Percentiles rank a stretch among this genome's conserved stretches.
Conservation (phyloP, 2,888 invertebrate species). For the Thyatira batis region DNA sequence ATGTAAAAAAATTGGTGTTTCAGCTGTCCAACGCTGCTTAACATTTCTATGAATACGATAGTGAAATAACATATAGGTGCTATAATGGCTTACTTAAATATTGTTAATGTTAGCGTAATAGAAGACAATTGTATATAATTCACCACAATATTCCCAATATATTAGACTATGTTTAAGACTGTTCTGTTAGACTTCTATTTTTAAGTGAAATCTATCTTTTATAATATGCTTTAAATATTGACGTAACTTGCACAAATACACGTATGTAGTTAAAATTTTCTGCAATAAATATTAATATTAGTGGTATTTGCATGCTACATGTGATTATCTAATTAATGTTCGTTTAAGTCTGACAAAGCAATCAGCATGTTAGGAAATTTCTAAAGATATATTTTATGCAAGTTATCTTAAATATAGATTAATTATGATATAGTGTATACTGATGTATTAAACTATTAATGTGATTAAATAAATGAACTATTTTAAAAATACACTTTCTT, state of each 20-base stretch:
- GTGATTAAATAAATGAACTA: slow-evolving; percentile 49
- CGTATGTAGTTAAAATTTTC: background rate
- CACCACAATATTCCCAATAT: slow-evolving; percentile 38
- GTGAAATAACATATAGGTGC: slow-evolving; percentile 61
- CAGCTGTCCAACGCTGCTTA: no score
- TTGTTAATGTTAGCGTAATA: slow-evolving; percentile 31
- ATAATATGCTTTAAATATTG: background rate
- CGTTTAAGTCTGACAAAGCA: background rate
- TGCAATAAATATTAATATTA: background rate
- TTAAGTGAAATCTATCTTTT: background rate
- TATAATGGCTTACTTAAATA: slow-evolving; percentile 71
- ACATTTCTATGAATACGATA: no score
- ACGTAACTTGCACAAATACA: background rate
- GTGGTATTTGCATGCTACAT: background rate
- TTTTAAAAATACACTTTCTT: slow-evolving; percentile 23
- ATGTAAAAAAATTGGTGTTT: no score
- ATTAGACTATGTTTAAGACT: slow-evolving; percentile 40
- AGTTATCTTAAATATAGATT: slow-evolving; percentile 30
- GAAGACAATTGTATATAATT: slow-evolving; percentile 45
- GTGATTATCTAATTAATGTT: slow-evolving; percentile 4
- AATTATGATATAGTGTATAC: slow-evolving; percentile 24
- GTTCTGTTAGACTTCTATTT: slow-evolving; percentile 24
- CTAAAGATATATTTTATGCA: slow-evolving; percentile 33
- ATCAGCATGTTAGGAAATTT: slow-evolving; percentile 28
- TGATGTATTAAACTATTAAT: slow-evolving; percentile 29